These are phyloP conservation scores for Phrynocephalus guinanensis DNA, from an alignment of 2,797 vertebrate genomes.

Conservation along the genomic window DNA sequence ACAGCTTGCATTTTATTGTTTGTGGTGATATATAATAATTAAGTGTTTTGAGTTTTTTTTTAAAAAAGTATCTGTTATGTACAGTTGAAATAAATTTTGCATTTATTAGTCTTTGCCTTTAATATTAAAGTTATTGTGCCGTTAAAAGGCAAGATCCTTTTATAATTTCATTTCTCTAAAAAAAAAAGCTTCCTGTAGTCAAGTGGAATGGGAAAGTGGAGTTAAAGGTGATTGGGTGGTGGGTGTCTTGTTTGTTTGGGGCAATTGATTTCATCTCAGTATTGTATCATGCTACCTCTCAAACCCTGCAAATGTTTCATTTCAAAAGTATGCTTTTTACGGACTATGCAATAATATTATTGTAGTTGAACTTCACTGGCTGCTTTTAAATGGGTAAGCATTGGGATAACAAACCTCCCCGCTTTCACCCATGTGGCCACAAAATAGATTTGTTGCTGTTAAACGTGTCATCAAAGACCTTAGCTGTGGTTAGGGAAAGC, in stretches of 20 bases:
- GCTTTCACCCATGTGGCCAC: background rate
- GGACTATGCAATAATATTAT: background rate
- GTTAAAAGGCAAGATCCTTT: conserved; percentile 61
- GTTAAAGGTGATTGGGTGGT: conserved; percentile 7
- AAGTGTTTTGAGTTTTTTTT: conserved; percentile 84
- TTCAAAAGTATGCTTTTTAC: conserved; percentile 3
- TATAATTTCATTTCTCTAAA: conserved; percentile 30
- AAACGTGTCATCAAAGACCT: background rate
- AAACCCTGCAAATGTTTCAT: background rate
- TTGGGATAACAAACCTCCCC: background rate
- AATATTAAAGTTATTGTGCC: conserved; percentile 79
- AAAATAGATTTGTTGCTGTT: background rate
- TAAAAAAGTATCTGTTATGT: conserved; percentile 88
- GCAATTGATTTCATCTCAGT: conserved; percentile 7
- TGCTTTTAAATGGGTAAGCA: background rate
- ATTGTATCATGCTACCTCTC: background rate
- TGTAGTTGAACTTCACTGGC: background rate
- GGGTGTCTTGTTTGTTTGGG: background rate
- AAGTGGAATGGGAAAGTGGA: conserved; percentile 29
- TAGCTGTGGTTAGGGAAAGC: background rate
- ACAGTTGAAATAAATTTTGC: conserved; percentile 98
- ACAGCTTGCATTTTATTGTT: conserved; percentile 85
- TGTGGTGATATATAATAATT: conserved; percentile 84
- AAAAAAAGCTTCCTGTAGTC: background rate
- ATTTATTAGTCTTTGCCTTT: conserved; percentile 90